Percentiles rank a stretch among this genome's conserved stretches.
Evolutionary conservation across 2,888 invertebrate genomes (phyloP).

Genomic region (Eupithecia dodoneata): DNA sequence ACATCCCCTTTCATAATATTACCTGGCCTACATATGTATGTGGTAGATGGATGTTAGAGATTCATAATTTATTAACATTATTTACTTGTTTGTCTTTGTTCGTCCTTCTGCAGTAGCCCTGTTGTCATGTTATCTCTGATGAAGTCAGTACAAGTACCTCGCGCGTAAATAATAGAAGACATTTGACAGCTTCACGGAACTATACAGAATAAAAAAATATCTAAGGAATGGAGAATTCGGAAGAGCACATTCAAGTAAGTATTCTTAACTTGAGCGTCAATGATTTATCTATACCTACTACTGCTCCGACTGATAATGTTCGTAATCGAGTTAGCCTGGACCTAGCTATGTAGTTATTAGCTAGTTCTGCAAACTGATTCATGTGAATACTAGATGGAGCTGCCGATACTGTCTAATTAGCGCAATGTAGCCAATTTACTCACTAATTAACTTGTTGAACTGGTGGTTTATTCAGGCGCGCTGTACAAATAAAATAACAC

Average conservation of each 20-base stretch:
- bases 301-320: background rate
- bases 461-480: slow-evolving; percentile 13
- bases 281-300: background rate
- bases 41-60: too few species aligned
- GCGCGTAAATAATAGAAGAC: background rate
- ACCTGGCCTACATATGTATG: too few species aligned
- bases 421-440: slow-evolving; percentile 24
- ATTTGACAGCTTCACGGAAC: background rate
- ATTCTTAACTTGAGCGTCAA: background rate
- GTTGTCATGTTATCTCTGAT: too few species aligned
- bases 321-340: slow-evolving; percentile 1
- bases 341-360: background rate
- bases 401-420: slow-evolving; percentile 23
- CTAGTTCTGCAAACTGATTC: slow-evolving; percentile 9
- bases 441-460: slow-evolving; percentile 34
- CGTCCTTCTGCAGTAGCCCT: too few species aligned
- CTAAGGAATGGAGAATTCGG: background rate
- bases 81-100: too few species aligned
- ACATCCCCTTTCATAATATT: too few species aligned
- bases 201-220: background rate
- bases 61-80: too few species aligned
- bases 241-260: background rate
- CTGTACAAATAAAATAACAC: slow-evolving; percentile 12
- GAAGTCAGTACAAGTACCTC: too few species aligned
- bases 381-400: slow-evolving; percentile 22